These are phyloP conservation scores for Eupithecia exiguata DNA, from an alignment of 2,888 invertebrate genomes.

Conservation along the genomic window DNA sequence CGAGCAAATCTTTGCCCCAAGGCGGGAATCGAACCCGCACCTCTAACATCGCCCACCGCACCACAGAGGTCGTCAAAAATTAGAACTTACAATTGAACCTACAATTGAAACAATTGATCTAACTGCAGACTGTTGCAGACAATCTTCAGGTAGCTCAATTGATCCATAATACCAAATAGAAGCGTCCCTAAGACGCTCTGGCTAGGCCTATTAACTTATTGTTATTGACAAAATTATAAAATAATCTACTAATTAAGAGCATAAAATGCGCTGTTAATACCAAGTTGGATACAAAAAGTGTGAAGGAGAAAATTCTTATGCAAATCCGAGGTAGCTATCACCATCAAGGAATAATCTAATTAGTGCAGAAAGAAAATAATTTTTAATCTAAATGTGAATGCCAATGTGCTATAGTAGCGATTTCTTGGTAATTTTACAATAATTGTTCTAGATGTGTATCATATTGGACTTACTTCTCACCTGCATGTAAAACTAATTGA, in stretches of 20 bases:
- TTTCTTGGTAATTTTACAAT: slow-evolving; percentile 11
- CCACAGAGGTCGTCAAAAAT: too few species aligned
- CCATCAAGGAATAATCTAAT: slow-evolving; percentile 2
- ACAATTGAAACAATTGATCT: too few species aligned
- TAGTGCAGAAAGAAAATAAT: slow-evolving; percentile 4
- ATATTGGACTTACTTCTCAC: background rate
- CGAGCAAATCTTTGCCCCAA: too few species aligned
- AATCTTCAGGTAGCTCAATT: too few species aligned
- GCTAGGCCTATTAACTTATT: too few species aligned
- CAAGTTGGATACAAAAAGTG: slow-evolving; percentile 2
- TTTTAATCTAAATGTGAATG: background rate
- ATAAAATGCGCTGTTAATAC: background rate
- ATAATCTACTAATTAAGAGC: background rate
- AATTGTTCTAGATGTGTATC: background rate
- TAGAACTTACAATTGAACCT: too few species aligned
- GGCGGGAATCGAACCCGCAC: too few species aligned
- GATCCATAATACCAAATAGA: too few species aligned
- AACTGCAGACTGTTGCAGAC: too few species aligned
- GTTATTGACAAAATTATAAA: background rate
- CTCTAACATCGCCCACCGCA: too few species aligned
- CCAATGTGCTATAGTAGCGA: background rate
- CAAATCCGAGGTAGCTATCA: background rate
- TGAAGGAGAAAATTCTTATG: slow-evolving; percentile 8
- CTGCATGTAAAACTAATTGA: background rate
- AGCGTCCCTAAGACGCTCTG: too few species aligned